These are phyloP conservation scores for Lepus americanus DNA, from an alignment of 2,113 vertebrate species.

Conservation along the genomic window DNA sequence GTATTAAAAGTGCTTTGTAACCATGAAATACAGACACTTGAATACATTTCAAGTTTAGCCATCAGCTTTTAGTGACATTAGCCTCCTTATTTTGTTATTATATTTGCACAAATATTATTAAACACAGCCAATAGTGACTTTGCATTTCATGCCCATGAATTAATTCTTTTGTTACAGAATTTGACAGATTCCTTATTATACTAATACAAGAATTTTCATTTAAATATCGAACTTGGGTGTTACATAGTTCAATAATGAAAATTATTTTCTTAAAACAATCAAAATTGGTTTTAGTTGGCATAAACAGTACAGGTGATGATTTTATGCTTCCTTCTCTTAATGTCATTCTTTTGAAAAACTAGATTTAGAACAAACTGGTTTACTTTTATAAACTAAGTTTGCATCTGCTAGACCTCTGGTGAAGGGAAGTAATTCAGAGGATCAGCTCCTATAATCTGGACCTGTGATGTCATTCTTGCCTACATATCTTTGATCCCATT, in stretches of 20 bases:
- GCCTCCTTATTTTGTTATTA: not conserved
- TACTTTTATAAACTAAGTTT: slow-evolving; percentile 4
- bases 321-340: not conserved
- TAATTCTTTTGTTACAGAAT: slow-evolving; percentile 60
- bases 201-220: slow-evolving; percentile 32
- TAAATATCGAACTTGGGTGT: slow-evolving; percentile 4
- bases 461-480: not conserved
- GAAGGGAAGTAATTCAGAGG: not conserved
- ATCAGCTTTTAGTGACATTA: slow-evolving; percentile 10
- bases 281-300: not conserved
- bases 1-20: slow-evolving; percentile 65
- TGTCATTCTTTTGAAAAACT: not conserved
- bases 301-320: not conserved
- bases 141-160: not conserved
- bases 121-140: slow-evolving; percentile 11
- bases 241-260: slow-evolving; percentile 22
- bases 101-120: slow-evolving; percentile 43
- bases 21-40: slow-evolving; percentile 18
- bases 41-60: slow-evolving; percentile 55
- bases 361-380: not conserved
- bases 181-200: slow-evolving; percentile 57
- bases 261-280: slow-evolving; percentile 26
- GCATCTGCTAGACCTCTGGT: not conserved
- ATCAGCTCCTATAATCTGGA: not conserved
- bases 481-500: not conserved